These are phyloP conservation scores for Morpho achilles DNA, from an alignment of 2,888 invertebrate genomes.

Conservation along the genomic window DNA sequence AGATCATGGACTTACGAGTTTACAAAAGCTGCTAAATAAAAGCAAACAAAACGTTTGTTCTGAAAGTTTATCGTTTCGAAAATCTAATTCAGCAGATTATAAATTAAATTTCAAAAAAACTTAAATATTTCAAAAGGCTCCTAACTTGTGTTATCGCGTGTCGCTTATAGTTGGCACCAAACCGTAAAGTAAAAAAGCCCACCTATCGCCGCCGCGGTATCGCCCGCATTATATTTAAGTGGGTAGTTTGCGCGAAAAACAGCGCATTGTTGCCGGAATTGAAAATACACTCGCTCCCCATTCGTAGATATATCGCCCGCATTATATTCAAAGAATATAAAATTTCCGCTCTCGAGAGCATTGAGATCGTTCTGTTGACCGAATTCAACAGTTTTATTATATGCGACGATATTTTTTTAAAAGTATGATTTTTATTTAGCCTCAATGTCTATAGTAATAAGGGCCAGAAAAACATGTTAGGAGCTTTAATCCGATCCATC, in stretches of 20 bases:
- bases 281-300: constrained; percentile 63
- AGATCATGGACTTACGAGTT: too few relatives aligned
- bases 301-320: constrained; percentile 24
- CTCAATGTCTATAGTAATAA: too few relatives aligned
- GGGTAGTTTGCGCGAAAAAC: constrained; percentile 73
- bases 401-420: neutral
- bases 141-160: too few relatives aligned
- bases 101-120: too few relatives aligned
- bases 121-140: too few relatives aligned
- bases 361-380: constrained; percentile 16
- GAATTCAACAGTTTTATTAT: constrained; percentile 11
- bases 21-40: too few relatives aligned
- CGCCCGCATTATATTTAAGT: constrained; percentile 72
- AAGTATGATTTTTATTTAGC: too few relatives aligned
- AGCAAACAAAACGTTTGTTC: too few relatives aligned
- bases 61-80: too few relatives aligned
- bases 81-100: too few relatives aligned
- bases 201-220: constrained; percentile 54
- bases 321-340: constrained; percentile 23
- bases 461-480: too few relatives aligned
- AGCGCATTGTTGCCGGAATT: constrained; percentile 72
- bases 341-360: constrained; percentile 20
- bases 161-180: constrained; percentile 30
- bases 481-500: too few relatives aligned
- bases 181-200: constrained; percentile 47